Conservation (phyloP, 2,888 invertebrate genomes). For the Trachelus iudaicus region DNA sequence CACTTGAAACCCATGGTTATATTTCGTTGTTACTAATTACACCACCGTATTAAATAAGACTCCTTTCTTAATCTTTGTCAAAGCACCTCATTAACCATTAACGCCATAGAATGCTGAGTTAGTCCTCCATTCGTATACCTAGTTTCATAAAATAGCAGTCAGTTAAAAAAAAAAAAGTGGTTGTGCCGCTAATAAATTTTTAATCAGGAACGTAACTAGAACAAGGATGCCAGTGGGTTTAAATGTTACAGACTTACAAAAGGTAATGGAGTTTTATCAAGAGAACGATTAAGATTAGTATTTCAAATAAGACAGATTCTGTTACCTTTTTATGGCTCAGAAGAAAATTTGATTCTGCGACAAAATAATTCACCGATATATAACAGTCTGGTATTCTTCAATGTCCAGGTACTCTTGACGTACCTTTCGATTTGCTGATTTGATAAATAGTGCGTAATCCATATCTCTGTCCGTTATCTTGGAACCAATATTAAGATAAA, state of each 20-base stretch:
- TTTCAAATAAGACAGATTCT: not conserved
- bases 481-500: slow-evolving; percentile 11
- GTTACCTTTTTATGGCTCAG: not conserved
- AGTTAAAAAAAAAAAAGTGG: not conserved
- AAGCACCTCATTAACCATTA: not conserved
- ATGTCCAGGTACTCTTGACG: not conserved
- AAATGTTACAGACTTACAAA: not conserved
- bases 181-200: not conserved
- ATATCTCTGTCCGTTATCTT: slow-evolving; percentile 11
- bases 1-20: slow-evolving; percentile 61
- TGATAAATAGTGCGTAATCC: slow-evolving; percentile 12
- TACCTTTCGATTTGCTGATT: slow-evolving; percentile 1
- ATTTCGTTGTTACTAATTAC: not conserved
- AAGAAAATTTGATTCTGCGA: not conserved
- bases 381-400: not conserved
- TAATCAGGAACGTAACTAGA: not conserved
- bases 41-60: not conserved
- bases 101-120: not conserved
- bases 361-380: not conserved
- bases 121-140: not conserved
- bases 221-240: not conserved
- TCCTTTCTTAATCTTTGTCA: not conserved
- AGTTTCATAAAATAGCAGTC: not conserved
- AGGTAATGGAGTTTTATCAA: not conserved
- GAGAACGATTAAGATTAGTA: not conserved